Percentiles rank a stretch among this genome's conserved stretches.
These are phyloP conservation scores for Ceratosolen solmsi DNA, from an alignment of 1,140 invertebrate species.

Conservation along the genomic window DNA sequence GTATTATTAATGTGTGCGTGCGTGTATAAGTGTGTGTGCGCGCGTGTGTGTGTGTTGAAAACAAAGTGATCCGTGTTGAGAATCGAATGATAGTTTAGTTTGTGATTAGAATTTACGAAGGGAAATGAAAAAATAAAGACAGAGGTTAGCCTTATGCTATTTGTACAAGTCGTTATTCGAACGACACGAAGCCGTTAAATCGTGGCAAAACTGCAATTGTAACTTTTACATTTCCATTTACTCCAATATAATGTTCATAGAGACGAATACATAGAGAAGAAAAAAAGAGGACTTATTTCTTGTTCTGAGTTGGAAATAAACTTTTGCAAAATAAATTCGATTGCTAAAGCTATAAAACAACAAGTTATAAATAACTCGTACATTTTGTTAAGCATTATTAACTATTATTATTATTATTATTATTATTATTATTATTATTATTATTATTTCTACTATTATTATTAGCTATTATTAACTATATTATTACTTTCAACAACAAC, in stretches of 20 bases:
- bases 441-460: constrained; percentile 52
- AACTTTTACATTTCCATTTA: constrained; percentile 41
- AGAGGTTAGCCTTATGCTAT: constrained; percentile 15
- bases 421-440: constrained; percentile 40
- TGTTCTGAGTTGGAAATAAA: constrained; percentile 60
- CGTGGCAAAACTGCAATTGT: constrained; percentile 14
- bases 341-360: constrained; percentile 25
- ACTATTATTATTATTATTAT: constrained; percentile 52
- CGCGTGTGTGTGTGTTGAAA: no score
- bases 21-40: no score
- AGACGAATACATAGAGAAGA: constrained; percentile 35
- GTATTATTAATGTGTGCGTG: constrained; percentile 41
- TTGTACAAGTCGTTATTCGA: background rate
- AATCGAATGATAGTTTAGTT: constrained; percentile 37
- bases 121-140: constrained; percentile 1
- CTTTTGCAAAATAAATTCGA: constrained; percentile 48
- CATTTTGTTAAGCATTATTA: constrained; percentile 54
- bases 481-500: constrained; percentile 23
- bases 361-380: constrained; percentile 45
- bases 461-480: constrained; percentile 36
- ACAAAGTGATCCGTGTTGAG: constrained; percentile 6
- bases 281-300: constrained; percentile 49
- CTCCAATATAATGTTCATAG: constrained; percentile 38
- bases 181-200: background rate
- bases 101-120: constrained; percentile 23